Evolutionary conservation across 1,140 invertebrate genomes (phyloP).

Genomic region (Drosophila trapezifrons): DNA sequence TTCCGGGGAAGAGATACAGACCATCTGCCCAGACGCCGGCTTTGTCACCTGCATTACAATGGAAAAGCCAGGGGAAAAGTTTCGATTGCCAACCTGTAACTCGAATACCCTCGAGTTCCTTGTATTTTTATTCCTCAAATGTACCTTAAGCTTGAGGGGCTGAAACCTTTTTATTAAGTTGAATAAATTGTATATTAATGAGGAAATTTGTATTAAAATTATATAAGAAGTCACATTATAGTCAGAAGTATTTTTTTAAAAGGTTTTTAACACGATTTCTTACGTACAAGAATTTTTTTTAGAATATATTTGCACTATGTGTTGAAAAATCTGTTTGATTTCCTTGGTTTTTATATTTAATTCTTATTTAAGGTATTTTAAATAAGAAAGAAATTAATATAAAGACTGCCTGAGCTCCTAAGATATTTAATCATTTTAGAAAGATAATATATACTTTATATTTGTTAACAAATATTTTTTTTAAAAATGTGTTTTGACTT

Average conservation of each 20-base stretch:
- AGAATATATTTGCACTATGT: background rate
- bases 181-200: too few species aligned
- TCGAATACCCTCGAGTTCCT: conserved; percentile 18
- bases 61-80: conserved; percentile 9
- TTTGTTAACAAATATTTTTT: background rate
- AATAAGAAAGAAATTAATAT: background rate
- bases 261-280: too few species aligned
- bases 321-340: fast-evolving
- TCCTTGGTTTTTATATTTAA: too few species aligned
- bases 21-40: conserved; percentile 11
- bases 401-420: background rate
- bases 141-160: background rate
- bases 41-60: conserved; percentile 45
- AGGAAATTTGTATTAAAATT: background rate
- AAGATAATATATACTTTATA: background rate
- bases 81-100: conserved; percentile 13
- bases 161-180: background rate
- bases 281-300: too few species aligned
- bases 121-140: background rate
- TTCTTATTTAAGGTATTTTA: too few species aligned
- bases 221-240: too few species aligned
- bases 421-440: background rate
- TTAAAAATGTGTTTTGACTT: too few species aligned
- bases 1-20: background rate
- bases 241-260: background rate